These are phyloP conservation scores for Pogona vitticeps DNA, from an alignment of 2,113 vertebrate species.

Conservation along the genomic window DNA sequence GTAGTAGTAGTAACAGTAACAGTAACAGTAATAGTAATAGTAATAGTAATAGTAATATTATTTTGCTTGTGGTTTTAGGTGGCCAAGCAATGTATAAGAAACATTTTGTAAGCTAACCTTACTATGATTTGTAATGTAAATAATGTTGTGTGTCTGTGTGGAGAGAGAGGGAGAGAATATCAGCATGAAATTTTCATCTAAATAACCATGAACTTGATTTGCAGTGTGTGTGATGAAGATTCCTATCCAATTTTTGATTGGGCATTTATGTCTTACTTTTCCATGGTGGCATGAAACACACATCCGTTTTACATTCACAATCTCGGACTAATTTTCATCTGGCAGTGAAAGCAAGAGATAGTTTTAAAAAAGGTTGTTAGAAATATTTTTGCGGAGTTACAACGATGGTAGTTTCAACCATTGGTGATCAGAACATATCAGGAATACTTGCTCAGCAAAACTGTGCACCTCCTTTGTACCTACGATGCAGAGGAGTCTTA, in stretches of 20 bases:
- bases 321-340: too few relatives aligned
- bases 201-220: too few relatives aligned
- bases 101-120: background rate
- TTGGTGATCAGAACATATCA: too few relatives aligned
- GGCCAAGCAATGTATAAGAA: background rate
- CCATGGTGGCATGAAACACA: too few relatives aligned
- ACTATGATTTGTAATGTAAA: background rate
- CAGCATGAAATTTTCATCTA: too few relatives aligned
- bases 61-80: background rate
- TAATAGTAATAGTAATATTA: too few relatives aligned
- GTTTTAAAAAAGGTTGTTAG: background rate
- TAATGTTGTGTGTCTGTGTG: background rate
- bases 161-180: background rate
- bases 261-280: background rate
- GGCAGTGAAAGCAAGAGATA: background rate
- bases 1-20: too few relatives aligned
- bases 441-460: too few relatives aligned
- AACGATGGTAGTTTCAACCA: background rate
- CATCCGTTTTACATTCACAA: background rate
- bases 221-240: background rate
- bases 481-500: too few relatives aligned
- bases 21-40: too few relatives aligned
- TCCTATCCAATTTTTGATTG: background rate
- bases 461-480: too few relatives aligned
- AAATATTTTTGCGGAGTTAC: background rate